A percentile compares a stretch with the other conserved stretches of the same genome.
These are phyloP conservation scores for Noctilio leporinus DNA, from an alignment of 2,113 vertebrate species.

Conservation along the genomic window DNA sequence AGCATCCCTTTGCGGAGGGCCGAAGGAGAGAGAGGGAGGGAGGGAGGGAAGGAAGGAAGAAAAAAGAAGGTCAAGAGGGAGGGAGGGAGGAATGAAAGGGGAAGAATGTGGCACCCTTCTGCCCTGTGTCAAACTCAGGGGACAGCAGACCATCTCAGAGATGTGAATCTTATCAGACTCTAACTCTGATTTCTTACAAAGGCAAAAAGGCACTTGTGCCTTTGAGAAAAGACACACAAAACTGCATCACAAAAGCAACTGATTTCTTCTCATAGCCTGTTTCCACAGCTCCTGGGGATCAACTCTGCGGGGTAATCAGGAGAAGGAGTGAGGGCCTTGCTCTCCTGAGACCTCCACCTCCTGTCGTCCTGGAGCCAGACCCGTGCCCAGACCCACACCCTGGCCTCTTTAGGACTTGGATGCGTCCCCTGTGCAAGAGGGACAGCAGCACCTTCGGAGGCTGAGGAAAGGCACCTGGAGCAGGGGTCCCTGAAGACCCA, in stretches of 20 bases:
- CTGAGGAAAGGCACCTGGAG: background rate
- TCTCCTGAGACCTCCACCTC: background rate
- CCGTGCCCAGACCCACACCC: rapidly evolving
- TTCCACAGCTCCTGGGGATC: rapidly evolving
- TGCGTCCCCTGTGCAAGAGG: background rate
- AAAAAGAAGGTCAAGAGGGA: background rate
- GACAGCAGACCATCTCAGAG: background rate
- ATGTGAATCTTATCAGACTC: rapidly evolving
- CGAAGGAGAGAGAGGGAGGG: background rate
- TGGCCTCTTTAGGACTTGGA: background rate
- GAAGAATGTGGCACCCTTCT: rapidly evolving
- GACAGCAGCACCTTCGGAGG: background rate
- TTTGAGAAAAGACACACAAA: background rate
- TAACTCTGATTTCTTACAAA: background rate
- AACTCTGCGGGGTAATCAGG: rapidly evolving
- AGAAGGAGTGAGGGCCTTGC: too few relatives aligned
- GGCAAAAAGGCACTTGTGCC: rapidly evolving
- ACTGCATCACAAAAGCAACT: background rate
- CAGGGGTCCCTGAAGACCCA: background rate
- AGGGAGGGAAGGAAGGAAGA: rapidly evolving
- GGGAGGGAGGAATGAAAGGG: too few relatives aligned
- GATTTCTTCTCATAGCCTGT: background rate
- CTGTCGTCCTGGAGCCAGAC: background rate
- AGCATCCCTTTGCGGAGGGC: background rate
- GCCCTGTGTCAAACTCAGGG: rapidly evolving